Evolutionary conservation across 1,140 invertebrate genomes (phyloP).

Genomic region (Nomia melanderi): DNA sequence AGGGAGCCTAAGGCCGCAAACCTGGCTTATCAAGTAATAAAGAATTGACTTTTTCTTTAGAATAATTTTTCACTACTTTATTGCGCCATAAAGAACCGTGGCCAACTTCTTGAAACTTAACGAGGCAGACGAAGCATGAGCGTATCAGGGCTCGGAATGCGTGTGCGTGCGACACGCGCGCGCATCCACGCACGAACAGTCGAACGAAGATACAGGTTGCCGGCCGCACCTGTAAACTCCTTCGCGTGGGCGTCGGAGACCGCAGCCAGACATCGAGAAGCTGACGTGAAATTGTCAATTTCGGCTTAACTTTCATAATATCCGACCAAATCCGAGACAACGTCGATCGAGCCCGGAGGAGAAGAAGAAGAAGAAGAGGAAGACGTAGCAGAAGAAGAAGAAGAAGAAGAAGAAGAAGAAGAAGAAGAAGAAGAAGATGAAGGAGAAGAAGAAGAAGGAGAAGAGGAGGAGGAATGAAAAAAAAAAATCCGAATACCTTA

Average conservation of each 20-base stretch:
- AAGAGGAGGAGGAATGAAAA: too few species aligned
- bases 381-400: too few species aligned
- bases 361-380: too few species aligned
- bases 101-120: constrained; percentile 57
- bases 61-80: constrained; percentile 17
- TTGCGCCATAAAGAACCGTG: constrained; percentile 12
- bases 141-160: constrained; percentile 52
- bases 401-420: too few species aligned
- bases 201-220: constrained; percentile 74
- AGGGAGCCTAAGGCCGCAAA: not conserved
- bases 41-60: not conserved
- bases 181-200: constrained; percentile 40
- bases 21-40: not conserved
- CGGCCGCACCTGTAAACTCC: constrained; percentile 78
- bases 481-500: not conserved
- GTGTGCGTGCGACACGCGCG: constrained; percentile 47
- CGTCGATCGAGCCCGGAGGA: not conserved
- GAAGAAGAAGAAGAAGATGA: too few species aligned
- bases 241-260: constrained; percentile 74
- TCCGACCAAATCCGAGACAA: constrained; percentile 42
- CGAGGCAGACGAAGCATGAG: constrained; percentile 45
- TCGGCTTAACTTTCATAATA: constrained; percentile 55
- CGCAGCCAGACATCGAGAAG: constrained; percentile 64
- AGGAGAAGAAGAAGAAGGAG: too few species aligned
- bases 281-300: constrained; percentile 66